phyloP scores from a whole-genome alignment of 2,797 vertebrate genomes.

The Bucorvus abyssinicus region DNA sequence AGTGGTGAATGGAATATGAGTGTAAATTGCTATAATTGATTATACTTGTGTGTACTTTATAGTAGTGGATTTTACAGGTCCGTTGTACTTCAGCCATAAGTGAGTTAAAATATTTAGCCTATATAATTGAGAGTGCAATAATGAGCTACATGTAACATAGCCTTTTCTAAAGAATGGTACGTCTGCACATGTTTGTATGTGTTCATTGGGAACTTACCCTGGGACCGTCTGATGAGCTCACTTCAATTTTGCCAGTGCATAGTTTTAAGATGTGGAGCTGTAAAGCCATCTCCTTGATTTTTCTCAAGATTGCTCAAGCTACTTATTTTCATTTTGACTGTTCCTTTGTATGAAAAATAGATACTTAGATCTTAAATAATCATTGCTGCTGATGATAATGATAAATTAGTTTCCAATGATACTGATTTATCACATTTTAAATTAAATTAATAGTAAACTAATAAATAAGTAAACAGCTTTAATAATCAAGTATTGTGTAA shows the following conservation, averaged over 20 bases:
- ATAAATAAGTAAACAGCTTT: background rate
- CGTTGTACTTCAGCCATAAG: background rate
- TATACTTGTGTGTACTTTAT: background rate
- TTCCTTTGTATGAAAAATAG: background rate
- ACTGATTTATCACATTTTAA: constrained; percentile 6
- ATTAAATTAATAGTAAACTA: constrained; percentile 10
- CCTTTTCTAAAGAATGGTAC: background rate
- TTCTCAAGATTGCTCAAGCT: constrained; percentile 1
- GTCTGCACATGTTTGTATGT: background rate
- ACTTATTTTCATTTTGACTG: constrained; percentile 38
- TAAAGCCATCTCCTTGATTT: background rate
- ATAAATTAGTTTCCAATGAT: constrained; percentile 13
- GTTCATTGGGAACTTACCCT: background rate
- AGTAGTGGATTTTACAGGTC: background rate
- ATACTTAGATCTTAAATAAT: constrained; percentile 3
- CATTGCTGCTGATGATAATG: background rate
- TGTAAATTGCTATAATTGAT: background rate
- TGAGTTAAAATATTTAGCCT: background rate
- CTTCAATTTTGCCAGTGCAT: background rate
- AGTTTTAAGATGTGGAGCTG: background rate
- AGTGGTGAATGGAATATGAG: background rate
- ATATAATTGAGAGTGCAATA: background rate
- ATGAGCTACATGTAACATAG: background rate
- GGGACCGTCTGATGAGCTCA: background rate
- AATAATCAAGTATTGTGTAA: background rate